Percentiles rank a stretch among this genome's conserved stretches.
Evolutionary conservation across 2,113 vertebrate genomes (phyloP).

Genomic region (Tetraodon nigroviridis): DNA sequence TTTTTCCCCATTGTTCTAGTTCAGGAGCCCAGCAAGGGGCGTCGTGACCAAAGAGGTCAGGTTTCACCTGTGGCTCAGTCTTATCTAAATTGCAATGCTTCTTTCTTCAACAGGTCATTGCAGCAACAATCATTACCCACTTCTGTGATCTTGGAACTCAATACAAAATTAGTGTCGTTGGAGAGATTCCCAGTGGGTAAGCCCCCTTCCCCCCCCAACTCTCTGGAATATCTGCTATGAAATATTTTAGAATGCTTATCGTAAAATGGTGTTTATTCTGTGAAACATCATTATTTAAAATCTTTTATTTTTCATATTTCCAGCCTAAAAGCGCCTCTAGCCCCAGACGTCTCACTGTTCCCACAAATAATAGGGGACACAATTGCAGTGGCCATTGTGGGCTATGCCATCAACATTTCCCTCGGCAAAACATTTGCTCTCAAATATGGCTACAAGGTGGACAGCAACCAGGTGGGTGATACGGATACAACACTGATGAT

Average conservation of each 20-base stretch:
- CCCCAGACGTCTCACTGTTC: conserved; percentile 71
- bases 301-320: neutral
- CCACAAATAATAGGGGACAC: conserved; percentile 76
- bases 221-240: too few relatives aligned
- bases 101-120: conserved; percentile 73
- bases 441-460: conserved; percentile 90
- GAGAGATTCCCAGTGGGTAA: conserved; percentile 85
- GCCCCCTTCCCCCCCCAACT: conserved; percentile 27
- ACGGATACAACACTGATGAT: neutral
- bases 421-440: conserved; percentile 90
- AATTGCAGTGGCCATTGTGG: conserved; percentile 86
- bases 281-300: neutral
- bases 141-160: conserved; percentile 58
- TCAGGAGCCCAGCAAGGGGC: conserved; percentile 38
- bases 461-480: conserved; percentile 88
- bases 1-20: neutral
- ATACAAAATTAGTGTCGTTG: conserved; percentile 81
- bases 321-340: conserved; percentile 78
- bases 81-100: neutral
- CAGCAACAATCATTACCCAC: conserved; percentile 81
- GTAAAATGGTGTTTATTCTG: neutral
- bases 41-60: conserved; percentile 1
- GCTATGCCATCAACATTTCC: conserved; percentile 88
- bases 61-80: neutral
- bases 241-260: neutral